Conservation (phyloP, 2,797 vertebrate species). For the Rhinogobio ventralis region DNA sequence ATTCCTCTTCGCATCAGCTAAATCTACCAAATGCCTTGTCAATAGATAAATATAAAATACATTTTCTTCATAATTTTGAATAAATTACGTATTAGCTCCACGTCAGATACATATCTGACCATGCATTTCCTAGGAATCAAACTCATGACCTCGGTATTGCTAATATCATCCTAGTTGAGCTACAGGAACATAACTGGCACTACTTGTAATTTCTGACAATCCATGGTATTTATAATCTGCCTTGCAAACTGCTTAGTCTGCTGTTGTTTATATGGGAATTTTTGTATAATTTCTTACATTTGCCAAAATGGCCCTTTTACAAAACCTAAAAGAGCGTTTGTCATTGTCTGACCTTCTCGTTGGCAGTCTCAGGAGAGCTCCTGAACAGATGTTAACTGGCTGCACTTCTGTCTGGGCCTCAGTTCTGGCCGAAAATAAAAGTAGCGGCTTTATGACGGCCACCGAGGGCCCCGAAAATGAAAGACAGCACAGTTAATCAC, state of each 20-base stretch:
- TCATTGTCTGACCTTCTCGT: slow-evolving; percentile 59
- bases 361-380: slow-evolving; percentile 42
- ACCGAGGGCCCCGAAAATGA: slow-evolving; percentile 22
- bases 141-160: not conserved
- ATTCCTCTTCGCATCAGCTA: not conserved
- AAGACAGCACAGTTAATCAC: slow-evolving; percentile 30
- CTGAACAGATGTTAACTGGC: slow-evolving; percentile 55
- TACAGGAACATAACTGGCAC: not conserved
- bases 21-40: not conserved
- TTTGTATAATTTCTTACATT: slow-evolving; percentile 41
- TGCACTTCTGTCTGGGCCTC: slow-evolving; percentile 45
- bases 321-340: slow-evolving; percentile 42
- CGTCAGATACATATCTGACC: not conserved
- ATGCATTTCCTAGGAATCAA: not conserved
- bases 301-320: slow-evolving; percentile 39
- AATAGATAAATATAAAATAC: not conserved
- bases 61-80: not conserved
- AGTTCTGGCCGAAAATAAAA: slow-evolving; percentile 40
- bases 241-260: slow-evolving; percentile 21
- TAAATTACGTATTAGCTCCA: not conserved
- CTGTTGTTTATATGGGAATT: slow-evolving; percentile 13
- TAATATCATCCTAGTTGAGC: not conserved
- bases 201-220: not conserved
- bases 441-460: slow-evolving; percentile 24
- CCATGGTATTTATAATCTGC: not conserved